Percentiles rank a stretch among this genome's conserved stretches.
Conservation (phyloP, 2,113 vertebrate species). For the Ochotona curzoniae region DNA sequence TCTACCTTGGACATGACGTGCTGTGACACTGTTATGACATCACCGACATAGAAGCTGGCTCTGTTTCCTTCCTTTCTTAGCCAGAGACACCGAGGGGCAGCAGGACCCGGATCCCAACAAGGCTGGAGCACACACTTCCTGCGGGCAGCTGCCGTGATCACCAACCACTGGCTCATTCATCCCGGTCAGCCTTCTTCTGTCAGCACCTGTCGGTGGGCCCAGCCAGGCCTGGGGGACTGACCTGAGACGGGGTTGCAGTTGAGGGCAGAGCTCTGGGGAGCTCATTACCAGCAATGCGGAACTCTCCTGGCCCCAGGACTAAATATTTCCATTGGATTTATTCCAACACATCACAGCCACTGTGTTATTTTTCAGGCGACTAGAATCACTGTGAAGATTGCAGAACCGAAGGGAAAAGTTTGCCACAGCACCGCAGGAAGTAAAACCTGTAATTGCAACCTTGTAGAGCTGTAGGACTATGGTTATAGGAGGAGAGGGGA, state of each 20-base stretch:
- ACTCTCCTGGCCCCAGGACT: not conserved
- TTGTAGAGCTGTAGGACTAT: not conserved
- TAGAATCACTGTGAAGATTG: not conserved
- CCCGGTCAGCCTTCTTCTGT: not conserved
- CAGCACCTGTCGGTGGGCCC: not conserved
- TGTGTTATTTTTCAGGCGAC: not conserved
- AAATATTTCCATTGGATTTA: not conserved
- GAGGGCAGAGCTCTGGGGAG: not conserved
- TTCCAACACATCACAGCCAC: not conserved
- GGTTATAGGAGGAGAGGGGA: not conserved
- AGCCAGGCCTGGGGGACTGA: not conserved
- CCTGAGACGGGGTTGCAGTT: not conserved
- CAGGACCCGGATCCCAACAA: not conserved
- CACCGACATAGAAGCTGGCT: not conserved
- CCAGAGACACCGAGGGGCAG: not conserved
- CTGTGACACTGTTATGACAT: not conserved
- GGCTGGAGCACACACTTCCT: fast-evolving
- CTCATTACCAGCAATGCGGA: fast-evolving
- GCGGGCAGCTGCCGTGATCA: not conserved
- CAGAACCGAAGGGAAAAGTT: not conserved
- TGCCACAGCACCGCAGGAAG: not conserved
- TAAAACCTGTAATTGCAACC: not conserved
- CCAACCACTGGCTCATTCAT: not conserved
- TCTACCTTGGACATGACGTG: not conserved
- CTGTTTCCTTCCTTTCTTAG: not conserved